A percentile compares a stretch with the other conserved stretches of the same genome.
These are phyloP conservation scores for Sebastes umbrosus DNA, from an alignment of 2,797 vertebrate species.

Conservation along the genomic window DNA sequence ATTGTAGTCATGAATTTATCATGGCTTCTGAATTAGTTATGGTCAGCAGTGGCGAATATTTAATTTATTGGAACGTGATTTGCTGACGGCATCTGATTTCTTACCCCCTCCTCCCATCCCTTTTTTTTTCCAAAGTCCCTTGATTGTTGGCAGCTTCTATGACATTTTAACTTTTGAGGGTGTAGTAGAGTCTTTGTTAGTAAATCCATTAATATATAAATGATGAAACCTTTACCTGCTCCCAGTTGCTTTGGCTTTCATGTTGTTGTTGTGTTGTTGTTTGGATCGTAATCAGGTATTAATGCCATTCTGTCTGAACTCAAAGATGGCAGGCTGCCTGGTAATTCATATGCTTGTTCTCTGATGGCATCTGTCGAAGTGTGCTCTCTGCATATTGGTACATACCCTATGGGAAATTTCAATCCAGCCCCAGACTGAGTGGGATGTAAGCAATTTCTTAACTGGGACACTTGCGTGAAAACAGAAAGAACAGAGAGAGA, in stretches of 20 bases:
- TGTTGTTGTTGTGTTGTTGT: slow-evolving; percentile 90
- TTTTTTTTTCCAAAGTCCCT: slow-evolving; percentile 63
- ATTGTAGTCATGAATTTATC: slow-evolving; percentile 84
- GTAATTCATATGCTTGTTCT: slow-evolving; percentile 90
- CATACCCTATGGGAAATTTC: slow-evolving; percentile 88
- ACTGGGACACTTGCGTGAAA: slow-evolving; percentile 85
- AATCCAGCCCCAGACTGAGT: slow-evolving; percentile 84
- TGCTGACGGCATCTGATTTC: slow-evolving; percentile 80
- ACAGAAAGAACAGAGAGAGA: slow-evolving; percentile 62
- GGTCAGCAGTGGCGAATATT: slow-evolving; percentile 84
- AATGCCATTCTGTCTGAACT: slow-evolving; percentile 90
- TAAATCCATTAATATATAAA: slow-evolving; percentile 89
- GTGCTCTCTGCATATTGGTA: slow-evolving; percentile 87
- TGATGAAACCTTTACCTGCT: slow-evolving; percentile 91
- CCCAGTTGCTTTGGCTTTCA: slow-evolving; percentile 87
- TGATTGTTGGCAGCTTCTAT: slow-evolving; percentile 78
- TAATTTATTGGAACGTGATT: slow-evolving; percentile 84
- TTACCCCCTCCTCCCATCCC: slow-evolving; percentile 1
- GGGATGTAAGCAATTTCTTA: slow-evolving; percentile 87
- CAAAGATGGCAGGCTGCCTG: slow-evolving; percentile 88
- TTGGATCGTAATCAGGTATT: slow-evolving; percentile 88
- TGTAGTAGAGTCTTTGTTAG: slow-evolving; percentile 84
- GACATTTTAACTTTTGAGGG: slow-evolving; percentile 82
- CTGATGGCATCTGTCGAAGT: slow-evolving; percentile 90
- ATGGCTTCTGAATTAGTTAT: slow-evolving; percentile 85